Conservation (phyloP, 2,888 invertebrate species). For the Andrena marginata region DNA sequence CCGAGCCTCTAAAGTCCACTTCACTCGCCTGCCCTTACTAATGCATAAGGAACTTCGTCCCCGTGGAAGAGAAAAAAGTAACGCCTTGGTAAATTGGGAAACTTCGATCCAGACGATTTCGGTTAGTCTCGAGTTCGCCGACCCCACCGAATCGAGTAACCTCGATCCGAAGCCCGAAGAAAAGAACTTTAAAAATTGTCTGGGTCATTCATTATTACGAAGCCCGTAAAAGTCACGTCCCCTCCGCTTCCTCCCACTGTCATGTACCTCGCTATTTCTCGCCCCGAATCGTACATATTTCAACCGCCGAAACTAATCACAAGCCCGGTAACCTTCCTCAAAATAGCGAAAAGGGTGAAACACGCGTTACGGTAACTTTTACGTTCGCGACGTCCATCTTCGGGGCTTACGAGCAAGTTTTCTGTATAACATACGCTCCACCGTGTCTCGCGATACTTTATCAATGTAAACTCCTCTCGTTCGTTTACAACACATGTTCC, state of each 20-base stretch:
- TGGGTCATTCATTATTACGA: slow-evolving; percentile 44
- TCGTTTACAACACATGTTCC: too few species aligned
- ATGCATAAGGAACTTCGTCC: slow-evolving; percentile 40
- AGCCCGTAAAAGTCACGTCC: slow-evolving; percentile 20
- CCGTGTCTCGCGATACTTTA: too few species aligned
- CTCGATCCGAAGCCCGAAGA: background rate
- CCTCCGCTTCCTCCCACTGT: background rate
- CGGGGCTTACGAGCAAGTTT: too few species aligned
- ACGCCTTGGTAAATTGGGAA: slow-evolving; percentile 61
- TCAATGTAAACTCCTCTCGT: too few species aligned
- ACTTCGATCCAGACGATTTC: slow-evolving; percentile 45
- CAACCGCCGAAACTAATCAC: background rate
- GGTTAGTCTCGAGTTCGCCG: slow-evolving; percentile 2
- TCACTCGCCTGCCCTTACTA: slow-evolving; percentile 28
- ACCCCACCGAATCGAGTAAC: slow-evolving; percentile 41
- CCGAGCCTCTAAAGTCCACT: slow-evolving; percentile 13
- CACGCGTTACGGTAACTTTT: too few species aligned
- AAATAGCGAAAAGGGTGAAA: slow-evolving; percentile 8
- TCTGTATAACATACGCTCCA: too few species aligned
- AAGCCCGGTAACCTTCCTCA: slow-evolving; percentile 20
- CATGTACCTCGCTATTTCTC: background rate
- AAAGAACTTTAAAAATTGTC: slow-evolving; percentile 37
- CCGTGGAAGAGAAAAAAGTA: slow-evolving; percentile 10
- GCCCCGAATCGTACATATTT: slow-evolving; percentile 27
- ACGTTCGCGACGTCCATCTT: too few species aligned